These are phyloP conservation scores for Stenichneumon culpator DNA, from an alignment of 2,888 invertebrate genomes.

Conservation along the genomic window DNA sequence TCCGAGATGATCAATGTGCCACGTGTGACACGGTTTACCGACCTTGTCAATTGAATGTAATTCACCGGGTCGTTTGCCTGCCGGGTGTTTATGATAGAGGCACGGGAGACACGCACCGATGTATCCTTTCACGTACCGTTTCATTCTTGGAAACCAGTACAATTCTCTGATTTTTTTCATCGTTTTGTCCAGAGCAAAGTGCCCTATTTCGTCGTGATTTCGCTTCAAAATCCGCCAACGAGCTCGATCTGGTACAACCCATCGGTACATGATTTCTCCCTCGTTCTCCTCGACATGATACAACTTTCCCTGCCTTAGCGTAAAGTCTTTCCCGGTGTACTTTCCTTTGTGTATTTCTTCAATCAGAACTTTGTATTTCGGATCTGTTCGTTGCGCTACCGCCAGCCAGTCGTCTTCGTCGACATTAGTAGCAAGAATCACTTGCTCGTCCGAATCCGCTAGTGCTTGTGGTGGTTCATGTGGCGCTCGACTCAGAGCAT, in stretches of 20 bases:
- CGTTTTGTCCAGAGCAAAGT: conserved; percentile 66
- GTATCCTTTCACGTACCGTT: conserved; percentile 59
- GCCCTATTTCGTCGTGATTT: conserved; percentile 49
- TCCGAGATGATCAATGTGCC: conserved; percentile 63
- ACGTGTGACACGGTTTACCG: conserved; percentile 45
- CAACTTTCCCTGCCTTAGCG: not conserved
- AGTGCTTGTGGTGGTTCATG: conserved; percentile 64
- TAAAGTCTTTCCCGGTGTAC: conserved; percentile 7
- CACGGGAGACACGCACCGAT: conserved; percentile 68
- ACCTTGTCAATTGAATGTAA: conserved; percentile 40
- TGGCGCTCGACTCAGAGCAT: conserved; percentile 73
- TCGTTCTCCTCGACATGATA: too few relatives aligned
- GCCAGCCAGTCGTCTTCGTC: too few relatives aligned
- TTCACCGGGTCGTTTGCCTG: conserved; percentile 38
- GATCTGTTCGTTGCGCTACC: conserved; percentile 62
- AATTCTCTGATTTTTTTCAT: conserved; percentile 46
- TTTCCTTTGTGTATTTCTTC: too few relatives aligned
- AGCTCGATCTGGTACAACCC: conserved; percentile 17
- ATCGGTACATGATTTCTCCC: too few relatives aligned
- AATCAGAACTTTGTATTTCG: too few relatives aligned
- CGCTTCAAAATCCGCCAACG: not conserved
- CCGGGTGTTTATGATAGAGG: conserved; percentile 38
- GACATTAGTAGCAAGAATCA: not conserved
- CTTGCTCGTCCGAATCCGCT: conserved; percentile 44
- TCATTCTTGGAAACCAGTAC: conserved; percentile 71